Percentiles rank a stretch among this genome's conserved stretches.
phyloP scores from a whole-genome alignment of 2,888 invertebrate species.

The Belgica antarctica region DNA sequence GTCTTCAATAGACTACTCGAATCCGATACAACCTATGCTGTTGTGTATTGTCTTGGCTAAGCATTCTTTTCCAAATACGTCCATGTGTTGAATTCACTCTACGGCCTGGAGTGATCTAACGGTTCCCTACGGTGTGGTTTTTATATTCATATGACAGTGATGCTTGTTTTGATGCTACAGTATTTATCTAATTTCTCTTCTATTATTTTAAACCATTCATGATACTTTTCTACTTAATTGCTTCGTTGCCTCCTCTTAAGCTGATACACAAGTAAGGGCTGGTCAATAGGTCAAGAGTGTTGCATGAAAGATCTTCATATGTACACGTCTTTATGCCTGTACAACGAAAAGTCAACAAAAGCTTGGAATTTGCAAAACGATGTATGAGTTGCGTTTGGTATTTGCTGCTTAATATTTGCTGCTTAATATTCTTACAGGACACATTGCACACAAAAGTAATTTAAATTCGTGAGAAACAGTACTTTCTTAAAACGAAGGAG shows the following conservation, averaged over 20 bases:
- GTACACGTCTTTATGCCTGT: no score
- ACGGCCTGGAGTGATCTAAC: slow-evolving; percentile 24
- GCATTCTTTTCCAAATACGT: background rate
- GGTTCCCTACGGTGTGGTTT: slow-evolving; percentile 25
- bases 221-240: background rate
- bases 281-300: slow-evolving; percentile 43
- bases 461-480: slow-evolving; percentile 34
- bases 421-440: slow-evolving; percentile 33
- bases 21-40: background rate
- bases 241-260: slow-evolving; percentile 17
- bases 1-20: background rate
- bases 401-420: background rate
- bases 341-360: no score
- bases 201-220: slow-evolving; percentile 25
- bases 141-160: slow-evolving; percentile 20
- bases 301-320: slow-evolving; percentile 40
- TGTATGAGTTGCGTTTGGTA: background rate
- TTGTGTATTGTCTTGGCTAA: background rate
- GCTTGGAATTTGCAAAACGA: slow-evolving; percentile 19
- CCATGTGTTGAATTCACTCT: background rate
- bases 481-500: no score
- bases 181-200: slow-evolving; percentile 41
- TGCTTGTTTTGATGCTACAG: slow-evolving; percentile 38
- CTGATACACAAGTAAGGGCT: slow-evolving; percentile 31
- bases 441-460: slow-evolving; percentile 41